Evolutionary conservation across 2,113 vertebrate genomes (phyloP).

Genomic region (Chloebia gouldiae): DNA sequence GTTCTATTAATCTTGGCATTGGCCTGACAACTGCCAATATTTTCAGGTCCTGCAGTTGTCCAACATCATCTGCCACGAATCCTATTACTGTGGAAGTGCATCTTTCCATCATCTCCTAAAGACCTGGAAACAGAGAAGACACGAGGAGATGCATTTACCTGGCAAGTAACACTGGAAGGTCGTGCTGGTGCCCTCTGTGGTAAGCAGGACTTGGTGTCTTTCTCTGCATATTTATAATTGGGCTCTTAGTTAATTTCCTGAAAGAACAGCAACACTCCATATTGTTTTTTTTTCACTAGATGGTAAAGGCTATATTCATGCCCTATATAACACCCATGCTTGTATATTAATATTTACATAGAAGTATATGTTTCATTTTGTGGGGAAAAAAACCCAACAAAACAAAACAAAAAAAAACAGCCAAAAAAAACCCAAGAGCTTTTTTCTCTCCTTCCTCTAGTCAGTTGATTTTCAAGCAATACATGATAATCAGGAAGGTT

Average conservation of each 20-base stretch:
- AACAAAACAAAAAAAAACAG: neutral
- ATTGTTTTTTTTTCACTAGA: neutral
- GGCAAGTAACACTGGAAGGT: conserved; percentile 92
- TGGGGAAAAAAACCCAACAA: neutral
- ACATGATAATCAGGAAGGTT: neutral
- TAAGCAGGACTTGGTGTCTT: conserved; percentile 66
- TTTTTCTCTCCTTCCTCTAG: neutral
- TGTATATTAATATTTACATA: neutral
- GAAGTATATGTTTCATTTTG: neutral
- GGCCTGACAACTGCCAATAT: neutral
- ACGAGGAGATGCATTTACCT: conserved; percentile 91
- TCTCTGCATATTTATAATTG: neutral
- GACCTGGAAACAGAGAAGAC: conserved; percentile 88
- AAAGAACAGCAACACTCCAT: neutral
- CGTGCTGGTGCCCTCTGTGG: conserved; percentile 91
- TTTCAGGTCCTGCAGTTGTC: conserved; percentile 85
- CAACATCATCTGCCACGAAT: conserved; percentile 82
- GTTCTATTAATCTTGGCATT: neutral
- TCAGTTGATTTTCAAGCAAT: neutral
- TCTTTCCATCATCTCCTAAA: conserved; percentile 85
- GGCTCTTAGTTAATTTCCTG: neutral
- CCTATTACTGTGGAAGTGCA: conserved; percentile 87
- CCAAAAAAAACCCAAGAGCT: too few relatives aligned
- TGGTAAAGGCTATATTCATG: neutral
- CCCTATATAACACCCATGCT: neutral